Base-by-base conservation (phyloP, 1,140 invertebrate genomes). In the Campoletis sonorensis region DNA sequence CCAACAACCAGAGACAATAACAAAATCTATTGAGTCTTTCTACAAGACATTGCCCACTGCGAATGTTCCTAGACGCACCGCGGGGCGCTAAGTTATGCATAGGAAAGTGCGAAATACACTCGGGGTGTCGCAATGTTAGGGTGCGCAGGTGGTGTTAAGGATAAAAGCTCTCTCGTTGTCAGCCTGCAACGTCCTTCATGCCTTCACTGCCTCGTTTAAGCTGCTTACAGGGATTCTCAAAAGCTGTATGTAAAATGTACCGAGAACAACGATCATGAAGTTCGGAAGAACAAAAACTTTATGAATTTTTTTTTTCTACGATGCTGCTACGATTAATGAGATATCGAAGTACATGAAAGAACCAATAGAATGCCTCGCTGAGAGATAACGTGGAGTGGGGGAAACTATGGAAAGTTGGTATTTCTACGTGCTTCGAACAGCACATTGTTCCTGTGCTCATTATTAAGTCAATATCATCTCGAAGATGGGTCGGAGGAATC, bases 51-150 rank as follows among this genome's bases (percentile, higher is more conserved):
- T 33, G 26, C 7, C 21, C 33, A 73, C 78, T 70, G 18, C 15
- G 51, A 33, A 33, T 70, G n/a, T 11, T 21, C 5, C 51, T 27
- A 80, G 79, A 77, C 80, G 67, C 61, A 77, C 54, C 71, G 33
- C 64, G n/a, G n/a, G 26, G 68, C 7, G 40, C 70, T 79, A 80
- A 77, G 77, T 83, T 80, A 80, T 83, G 79, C 79, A 80, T 26
- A 83, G 70, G 64, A 61, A 83, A 83, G 82, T 83, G 82, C 79
- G 61, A 77, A 83, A 79, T 81, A 83, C 79, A 80, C 82, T 77
- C 45, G 78, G 58, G 72, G 73, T 78, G 61, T 80, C 21, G 68
- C 79, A 80, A 79, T 80, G 73, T 82, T n/a, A 71, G 78, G 64
- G 23, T 82, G 64, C 37, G 61, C 79, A 78, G 75, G 79, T 83